These are phyloP conservation scores for Galbula dea DNA, from an alignment of 2,113 vertebrate species.

Conservation along the genomic window DNA sequence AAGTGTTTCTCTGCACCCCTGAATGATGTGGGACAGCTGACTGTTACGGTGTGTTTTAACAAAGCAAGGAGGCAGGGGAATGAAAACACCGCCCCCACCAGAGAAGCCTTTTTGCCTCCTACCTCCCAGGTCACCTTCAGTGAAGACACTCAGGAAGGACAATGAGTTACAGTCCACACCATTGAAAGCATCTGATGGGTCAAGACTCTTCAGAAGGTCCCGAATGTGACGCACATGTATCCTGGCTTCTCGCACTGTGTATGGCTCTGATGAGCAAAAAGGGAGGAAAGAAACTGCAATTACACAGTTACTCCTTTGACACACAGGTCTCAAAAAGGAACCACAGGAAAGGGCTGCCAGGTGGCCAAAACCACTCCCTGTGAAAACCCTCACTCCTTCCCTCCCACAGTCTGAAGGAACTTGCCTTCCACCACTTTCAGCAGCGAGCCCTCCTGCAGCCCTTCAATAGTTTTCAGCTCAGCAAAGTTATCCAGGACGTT, in stretches of 20 bases:
- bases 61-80: neutral
- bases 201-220: slow-evolving; percentile 96
- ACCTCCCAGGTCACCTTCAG: slow-evolving; percentile 97
- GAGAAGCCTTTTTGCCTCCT: neutral
- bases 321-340: neutral
- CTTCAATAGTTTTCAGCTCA: slow-evolving; percentile 96
- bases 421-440: slow-evolving; percentile 97
- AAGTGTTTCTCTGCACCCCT: neutral
- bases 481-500: slow-evolving; percentile 97
- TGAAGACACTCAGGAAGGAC: slow-evolving; percentile 95
- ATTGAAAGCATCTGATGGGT: slow-evolving; percentile 96
- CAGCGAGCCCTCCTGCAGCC: slow-evolving; percentile 91
- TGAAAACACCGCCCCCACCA: neutral
- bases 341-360: neutral
- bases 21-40: neutral
- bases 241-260: slow-evolving; percentile 95
- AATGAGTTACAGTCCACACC: slow-evolving; percentile 97
- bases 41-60: neutral
- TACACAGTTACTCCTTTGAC: neutral
- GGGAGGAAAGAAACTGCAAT: neutral
- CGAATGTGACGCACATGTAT: slow-evolving; percentile 97
- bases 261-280: slow-evolving; percentile 79
- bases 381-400: neutral
- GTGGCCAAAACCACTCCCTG: neutral
- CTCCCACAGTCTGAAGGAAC: neutral